phyloP scores from a whole-genome alignment of 1,140 invertebrate genomes.

The fruit fly (Drosophila melanogaster) region DNA sequence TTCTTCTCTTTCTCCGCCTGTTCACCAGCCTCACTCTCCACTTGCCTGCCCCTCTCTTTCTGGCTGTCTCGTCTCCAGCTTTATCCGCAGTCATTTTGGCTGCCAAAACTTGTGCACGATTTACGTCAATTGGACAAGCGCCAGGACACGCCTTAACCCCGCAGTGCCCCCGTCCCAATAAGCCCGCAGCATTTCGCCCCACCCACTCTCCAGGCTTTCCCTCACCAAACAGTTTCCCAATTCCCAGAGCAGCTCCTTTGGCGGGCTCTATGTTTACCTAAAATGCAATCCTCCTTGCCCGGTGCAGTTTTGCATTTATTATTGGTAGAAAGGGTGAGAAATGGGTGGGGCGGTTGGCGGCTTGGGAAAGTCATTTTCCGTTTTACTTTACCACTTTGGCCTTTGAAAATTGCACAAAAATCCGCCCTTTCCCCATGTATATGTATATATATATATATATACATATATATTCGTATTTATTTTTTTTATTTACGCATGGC shows the following conservation, averaged over 20 bases:
- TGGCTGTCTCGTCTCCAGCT: slow-evolving; percentile 28
- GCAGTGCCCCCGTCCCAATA: slow-evolving; percentile 20
- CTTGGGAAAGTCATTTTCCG: slow-evolving; percentile 49
- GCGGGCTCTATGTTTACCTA: slow-evolving; percentile 66
- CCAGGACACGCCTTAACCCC: slow-evolving; percentile 59
- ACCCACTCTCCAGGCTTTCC: background rate
- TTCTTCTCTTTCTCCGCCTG: background rate
- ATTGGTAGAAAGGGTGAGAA: slow-evolving; percentile 35
- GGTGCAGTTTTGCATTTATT: slow-evolving; percentile 72
- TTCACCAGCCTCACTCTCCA: background rate
- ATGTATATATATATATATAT: slow-evolving; percentile 9
- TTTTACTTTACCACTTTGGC: slow-evolving; percentile 50
- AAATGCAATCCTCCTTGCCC: slow-evolving; percentile 63
- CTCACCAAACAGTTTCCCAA: slow-evolving; percentile 5
- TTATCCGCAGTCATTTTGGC: slow-evolving; percentile 71
- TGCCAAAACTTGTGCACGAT: slow-evolving; percentile 77
- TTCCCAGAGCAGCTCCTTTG: slow-evolving; percentile 27
- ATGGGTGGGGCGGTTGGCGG: background rate
- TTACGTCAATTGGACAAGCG: slow-evolving; percentile 74
- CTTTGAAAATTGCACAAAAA: slow-evolving; percentile 38
- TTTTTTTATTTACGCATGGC: slow-evolving; percentile 71
- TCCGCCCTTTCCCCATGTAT: background rate
- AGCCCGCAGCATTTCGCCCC: slow-evolving; percentile 4
- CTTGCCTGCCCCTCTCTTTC: background rate
- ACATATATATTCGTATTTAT: slow-evolving; percentile 1